A percentile compares a stretch with the other conserved stretches of the same genome.
Conservation (phyloP, 2,888 invertebrate species). For the Drosophila mayaguana region DNA sequence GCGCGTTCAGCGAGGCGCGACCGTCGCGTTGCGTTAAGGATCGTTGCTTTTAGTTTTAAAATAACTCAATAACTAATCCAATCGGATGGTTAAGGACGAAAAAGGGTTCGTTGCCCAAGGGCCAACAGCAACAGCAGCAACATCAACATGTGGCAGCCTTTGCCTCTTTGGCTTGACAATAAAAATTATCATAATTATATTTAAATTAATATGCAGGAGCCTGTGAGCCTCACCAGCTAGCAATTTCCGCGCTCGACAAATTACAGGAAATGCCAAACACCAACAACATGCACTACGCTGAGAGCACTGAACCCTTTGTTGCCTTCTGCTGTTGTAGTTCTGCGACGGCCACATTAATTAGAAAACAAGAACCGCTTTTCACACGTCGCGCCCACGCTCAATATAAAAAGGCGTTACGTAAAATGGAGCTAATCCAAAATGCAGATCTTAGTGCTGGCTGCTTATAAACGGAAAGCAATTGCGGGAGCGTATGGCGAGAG, state of each 20-base stretch:
- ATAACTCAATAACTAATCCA: constrained; percentile 80
- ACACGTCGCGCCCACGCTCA: constrained; percentile 41
- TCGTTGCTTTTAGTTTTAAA: constrained; percentile 68
- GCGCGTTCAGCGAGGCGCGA: constrained; percentile 51
- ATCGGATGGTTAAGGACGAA: constrained; percentile 55
- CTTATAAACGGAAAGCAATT: background rate
- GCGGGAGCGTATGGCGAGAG: background rate
- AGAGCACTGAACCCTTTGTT: constrained; percentile 30
- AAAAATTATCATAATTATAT: constrained; percentile 80
- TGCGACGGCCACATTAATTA: constrained; percentile 47
- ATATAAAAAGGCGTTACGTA: constrained; percentile 2
- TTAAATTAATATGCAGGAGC: constrained; percentile 77
- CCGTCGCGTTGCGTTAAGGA: constrained; percentile 54
- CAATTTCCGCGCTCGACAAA: constrained; percentile 73
- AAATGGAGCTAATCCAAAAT: constrained; percentile 8
- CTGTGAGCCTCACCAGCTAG: constrained; percentile 32
- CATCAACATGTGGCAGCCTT: constrained; percentile 66
- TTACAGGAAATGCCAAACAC: constrained; percentile 73
- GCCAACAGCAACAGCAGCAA: constrained; percentile 19
- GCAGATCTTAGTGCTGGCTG: background rate
- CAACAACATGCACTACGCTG: constrained; percentile 22
- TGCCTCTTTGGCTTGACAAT: constrained; percentile 67
- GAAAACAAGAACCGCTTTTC: constrained; percentile 34
- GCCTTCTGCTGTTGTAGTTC: constrained; percentile 15
- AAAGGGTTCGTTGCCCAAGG: constrained; percentile 62